phyloP scores from a whole-genome alignment of 1,140 invertebrate species.

The Caenorhabditis latens region DNA sequence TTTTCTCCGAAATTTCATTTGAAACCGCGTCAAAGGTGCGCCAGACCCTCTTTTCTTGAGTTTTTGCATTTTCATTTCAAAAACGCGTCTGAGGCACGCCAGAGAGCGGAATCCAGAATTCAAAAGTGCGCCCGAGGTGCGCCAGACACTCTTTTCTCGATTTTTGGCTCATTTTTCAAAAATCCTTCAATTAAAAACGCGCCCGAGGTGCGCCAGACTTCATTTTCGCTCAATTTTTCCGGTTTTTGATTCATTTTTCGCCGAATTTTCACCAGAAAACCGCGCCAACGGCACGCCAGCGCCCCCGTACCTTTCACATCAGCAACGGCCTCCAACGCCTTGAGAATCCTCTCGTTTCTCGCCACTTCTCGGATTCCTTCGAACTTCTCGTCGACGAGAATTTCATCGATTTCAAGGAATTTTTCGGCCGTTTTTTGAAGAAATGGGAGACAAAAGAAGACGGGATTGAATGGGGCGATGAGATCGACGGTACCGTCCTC shows the following conservation, averaged over 20 bases:
- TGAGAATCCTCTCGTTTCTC: slow-evolving; percentile 11
- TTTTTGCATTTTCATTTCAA: no score
- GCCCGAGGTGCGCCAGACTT: neutral
- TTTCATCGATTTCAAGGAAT: slow-evolving; percentile 58
- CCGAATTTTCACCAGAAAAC: neutral
- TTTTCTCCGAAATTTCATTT: no score
- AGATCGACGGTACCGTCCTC: slow-evolving; percentile 42
- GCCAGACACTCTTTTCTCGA: no score
- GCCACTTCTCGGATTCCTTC: neutral
- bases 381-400: slow-evolving; percentile 53
- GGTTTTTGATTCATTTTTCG: no score
- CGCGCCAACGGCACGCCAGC: neutral
- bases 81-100: no score
- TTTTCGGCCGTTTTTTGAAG: slow-evolving; percentile 1
- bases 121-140: no score
- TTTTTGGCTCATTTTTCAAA: no score
- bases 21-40: no score
- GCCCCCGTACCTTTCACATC: slow-evolving; percentile 43
- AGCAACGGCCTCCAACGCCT: neutral
- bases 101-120: no score
- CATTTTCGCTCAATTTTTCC: neutral
- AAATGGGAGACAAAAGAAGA: slow-evolving; percentile 58
- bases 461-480: slow-evolving; percentile 36
- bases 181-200: no score
- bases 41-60: no score